These are phyloP conservation scores for Diplolepis rosae DNA, from an alignment of 2,888 invertebrate species.

Conservation along the genomic window DNA sequence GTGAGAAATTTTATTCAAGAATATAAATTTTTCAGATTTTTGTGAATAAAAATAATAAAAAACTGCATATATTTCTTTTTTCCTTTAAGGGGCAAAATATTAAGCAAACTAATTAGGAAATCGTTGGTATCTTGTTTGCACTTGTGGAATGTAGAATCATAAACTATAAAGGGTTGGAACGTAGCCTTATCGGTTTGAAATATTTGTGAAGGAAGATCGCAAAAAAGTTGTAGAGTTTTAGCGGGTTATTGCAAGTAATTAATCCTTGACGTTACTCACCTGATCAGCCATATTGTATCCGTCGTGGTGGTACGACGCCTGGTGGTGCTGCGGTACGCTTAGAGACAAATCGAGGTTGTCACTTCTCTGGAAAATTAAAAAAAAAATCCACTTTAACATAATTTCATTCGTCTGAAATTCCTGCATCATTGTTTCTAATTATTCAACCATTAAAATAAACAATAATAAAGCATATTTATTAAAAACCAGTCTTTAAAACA, in stretches of 20 bases:
- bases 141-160: slow-evolving; percentile 7
- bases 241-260: slow-evolving; percentile 17
- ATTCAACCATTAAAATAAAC: not conserved
- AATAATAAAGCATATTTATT: not conserved
- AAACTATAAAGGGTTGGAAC: slow-evolving; percentile 1
- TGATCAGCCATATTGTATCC: slow-evolving; percentile 87
- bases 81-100: not conserved
- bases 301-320: slow-evolving; percentile 78
- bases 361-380: slow-evolving; percentile 80
- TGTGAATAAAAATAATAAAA: no score
- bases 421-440: no score
- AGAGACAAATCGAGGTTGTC: slow-evolving; percentile 84
- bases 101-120: not conserved
- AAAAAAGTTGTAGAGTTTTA: not conserved
- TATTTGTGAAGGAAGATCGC: slow-evolving; percentile 10
- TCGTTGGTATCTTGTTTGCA: not conserved
- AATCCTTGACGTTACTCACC: slow-evolving; percentile 73
- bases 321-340: slow-evolving; percentile 79
- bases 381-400: slow-evolving; percentile 49
- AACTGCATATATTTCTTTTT: not conserved
- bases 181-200: not conserved
- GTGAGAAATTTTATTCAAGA: no score
- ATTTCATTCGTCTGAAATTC: not conserved
- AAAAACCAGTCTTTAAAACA: no score
- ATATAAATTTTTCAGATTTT: no score